Percentiles rank a stretch among this genome's conserved stretches.
Evolutionary conservation across 2,888 invertebrate genomes (phyloP).

Genomic region (Nipponacmea schrenckii): DNA sequence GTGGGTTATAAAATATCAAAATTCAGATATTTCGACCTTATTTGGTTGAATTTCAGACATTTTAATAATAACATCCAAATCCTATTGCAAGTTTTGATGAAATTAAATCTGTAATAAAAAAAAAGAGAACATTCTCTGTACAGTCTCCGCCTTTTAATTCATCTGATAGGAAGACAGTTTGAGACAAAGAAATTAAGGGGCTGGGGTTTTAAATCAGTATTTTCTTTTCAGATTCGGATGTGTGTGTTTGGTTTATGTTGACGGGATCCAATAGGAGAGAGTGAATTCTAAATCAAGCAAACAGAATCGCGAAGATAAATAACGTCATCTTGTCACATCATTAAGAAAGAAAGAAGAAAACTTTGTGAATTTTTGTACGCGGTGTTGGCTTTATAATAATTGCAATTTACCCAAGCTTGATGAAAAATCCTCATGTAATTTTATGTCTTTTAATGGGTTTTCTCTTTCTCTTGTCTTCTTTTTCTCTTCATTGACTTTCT

Average conservation of each 20-base stretch:
- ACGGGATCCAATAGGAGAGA: slow-evolving; percentile 5
- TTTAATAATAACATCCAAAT: too few species aligned
- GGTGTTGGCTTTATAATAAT: slow-evolving; percentile 7
- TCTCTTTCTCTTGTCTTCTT: not conserved
- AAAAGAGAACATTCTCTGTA: too few species aligned
- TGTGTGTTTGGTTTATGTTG: slow-evolving; percentile 5
- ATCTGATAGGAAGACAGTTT: slow-evolving; percentile 5
- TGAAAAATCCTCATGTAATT: slow-evolving; percentile 4
- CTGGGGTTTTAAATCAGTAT: slow-evolving; percentile 3
- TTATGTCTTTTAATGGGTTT: slow-evolving; percentile 3
- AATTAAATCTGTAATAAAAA: too few species aligned
- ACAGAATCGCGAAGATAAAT: not conserved
- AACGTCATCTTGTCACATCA: slow-evolving; percentile 1
- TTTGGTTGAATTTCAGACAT: too few species aligned
- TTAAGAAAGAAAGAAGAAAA: not conserved
- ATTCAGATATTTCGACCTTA: too few species aligned
- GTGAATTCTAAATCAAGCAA: slow-evolving; percentile 1
- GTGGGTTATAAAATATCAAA: too few species aligned
- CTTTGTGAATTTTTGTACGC: not conserved
- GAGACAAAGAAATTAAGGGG: slow-evolving; percentile 9
- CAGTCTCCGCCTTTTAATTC: slow-evolving; percentile 6
- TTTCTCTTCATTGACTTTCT: too few species aligned
- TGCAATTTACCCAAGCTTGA: slow-evolving; percentile 8
- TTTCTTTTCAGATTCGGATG: not conserved
- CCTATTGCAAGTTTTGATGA: too few species aligned